Conservation (phyloP, 2,113 vertebrate species). For the Phalacrocorax carbo region DNA sequence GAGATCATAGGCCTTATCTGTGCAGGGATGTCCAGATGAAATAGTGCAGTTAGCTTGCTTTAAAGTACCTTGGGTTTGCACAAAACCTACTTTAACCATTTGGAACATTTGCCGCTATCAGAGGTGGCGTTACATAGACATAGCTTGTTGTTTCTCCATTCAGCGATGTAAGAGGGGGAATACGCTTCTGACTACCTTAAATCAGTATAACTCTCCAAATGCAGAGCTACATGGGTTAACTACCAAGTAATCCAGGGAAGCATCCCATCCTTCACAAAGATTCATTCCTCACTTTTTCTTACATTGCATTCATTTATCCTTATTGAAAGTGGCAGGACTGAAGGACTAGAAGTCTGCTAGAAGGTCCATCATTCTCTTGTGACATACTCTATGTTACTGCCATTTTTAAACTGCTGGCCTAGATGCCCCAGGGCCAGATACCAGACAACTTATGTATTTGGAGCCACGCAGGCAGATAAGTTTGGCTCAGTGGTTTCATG, state of each 20-base stretch:
- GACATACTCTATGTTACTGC: not conserved
- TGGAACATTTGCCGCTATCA: not conserved
- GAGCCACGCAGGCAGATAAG: not conserved
- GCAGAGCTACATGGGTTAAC: not conserved
- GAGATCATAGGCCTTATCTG: constrained; percentile 18
- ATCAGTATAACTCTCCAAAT: not conserved
- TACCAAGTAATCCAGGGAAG: not conserved
- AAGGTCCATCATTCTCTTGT: not conserved
- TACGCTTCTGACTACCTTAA: not conserved
- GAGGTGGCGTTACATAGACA: not conserved
- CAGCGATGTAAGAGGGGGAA: not conserved
- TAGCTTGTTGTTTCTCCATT: not conserved
- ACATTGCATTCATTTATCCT: not conserved
- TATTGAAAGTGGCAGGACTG: not conserved
- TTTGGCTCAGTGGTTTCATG: not conserved
- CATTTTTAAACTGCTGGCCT: not conserved
- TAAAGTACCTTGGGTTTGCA: not conserved
- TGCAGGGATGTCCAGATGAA: not conserved
- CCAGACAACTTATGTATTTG: not conserved
- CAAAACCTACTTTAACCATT: not conserved
- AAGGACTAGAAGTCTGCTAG: not conserved
- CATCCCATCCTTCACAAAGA: not conserved
- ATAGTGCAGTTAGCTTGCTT: not conserved
- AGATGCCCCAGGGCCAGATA: not conserved
- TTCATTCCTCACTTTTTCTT: not conserved